Percentiles rank a stretch among this genome's conserved stretches.
Conservation (phyloP, 2,888 invertebrate species). For the Epirrhoe tristata region DNA sequence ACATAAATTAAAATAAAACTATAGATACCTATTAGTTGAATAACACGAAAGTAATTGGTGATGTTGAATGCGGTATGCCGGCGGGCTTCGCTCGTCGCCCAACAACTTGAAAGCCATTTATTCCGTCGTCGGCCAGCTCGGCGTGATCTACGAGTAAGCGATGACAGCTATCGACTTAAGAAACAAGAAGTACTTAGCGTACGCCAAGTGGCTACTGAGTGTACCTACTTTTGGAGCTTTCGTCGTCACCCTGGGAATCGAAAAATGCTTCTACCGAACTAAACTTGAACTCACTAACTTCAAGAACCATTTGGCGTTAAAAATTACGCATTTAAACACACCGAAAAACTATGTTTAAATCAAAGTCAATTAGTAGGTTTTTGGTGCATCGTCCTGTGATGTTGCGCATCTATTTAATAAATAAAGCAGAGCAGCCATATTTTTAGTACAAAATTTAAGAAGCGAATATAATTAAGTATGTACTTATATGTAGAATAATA, state of each 20-base stretch:
- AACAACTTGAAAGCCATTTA: constrained; percentile 72
- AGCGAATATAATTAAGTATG: too few relatives aligned
- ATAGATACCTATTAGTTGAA: constrained; percentile 56
- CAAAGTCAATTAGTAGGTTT: too few relatives aligned
- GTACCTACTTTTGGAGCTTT: constrained; percentile 29
- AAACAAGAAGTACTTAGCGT: constrained; percentile 12
- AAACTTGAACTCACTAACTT: background rate
- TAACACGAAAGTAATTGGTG: constrained; percentile 58
- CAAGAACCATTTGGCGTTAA: background rate
- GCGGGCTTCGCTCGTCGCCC: constrained; percentile 68
- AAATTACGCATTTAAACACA: too few relatives aligned
- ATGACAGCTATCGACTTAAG: constrained; percentile 59
- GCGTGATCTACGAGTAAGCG: constrained; percentile 71
- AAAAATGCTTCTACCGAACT: constrained; percentile 10
- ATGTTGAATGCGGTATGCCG: constrained; percentile 48
- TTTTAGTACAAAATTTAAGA: too few relatives aligned
- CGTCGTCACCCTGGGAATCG: constrained; percentile 17
- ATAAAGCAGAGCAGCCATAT: too few relatives aligned
- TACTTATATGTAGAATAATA: too few relatives aligned
- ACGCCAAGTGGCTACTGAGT: constrained; percentile 20
- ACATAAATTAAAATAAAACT: constrained; percentile 53
- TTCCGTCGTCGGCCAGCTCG: constrained; percentile 61
- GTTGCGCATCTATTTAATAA: too few relatives aligned
- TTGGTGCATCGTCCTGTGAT: too few relatives aligned
- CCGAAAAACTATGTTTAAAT: too few relatives aligned